Conservation (phyloP, 2,888 invertebrate species). For the Platypus cylindrus region DNA sequence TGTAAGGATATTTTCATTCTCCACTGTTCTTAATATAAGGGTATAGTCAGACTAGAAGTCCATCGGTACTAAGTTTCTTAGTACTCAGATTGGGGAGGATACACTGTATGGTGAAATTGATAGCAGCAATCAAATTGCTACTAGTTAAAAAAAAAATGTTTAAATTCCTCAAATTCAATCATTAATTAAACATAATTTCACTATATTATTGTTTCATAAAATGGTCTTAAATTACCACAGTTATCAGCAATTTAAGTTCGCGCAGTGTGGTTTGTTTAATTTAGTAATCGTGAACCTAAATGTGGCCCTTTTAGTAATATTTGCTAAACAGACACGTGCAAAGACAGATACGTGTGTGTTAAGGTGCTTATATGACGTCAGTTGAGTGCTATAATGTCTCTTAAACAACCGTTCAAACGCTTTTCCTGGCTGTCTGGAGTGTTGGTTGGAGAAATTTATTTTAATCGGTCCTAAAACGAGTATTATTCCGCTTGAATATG, state of each 20-base stretch:
- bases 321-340: conserved; percentile 15
- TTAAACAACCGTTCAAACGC: conserved; percentile 13
- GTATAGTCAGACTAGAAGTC: too few species aligned
- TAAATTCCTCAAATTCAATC: too few species aligned
- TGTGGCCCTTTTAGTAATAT: conserved; percentile 12
- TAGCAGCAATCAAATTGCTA: too few species aligned
- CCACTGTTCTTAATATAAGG: too few species aligned
- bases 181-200: too few species aligned
- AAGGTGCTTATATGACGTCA: conserved; percentile 17
- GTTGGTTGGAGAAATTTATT: conserved; percentile 11
- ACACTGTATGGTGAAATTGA: too few species aligned
- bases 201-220: too few species aligned
- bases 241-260: conserved; percentile 7
- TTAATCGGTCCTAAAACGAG: conserved; percentile 10
- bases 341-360: conserved; percentile 15
- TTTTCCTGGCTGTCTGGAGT: conserved; percentile 6
- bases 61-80: too few species aligned
- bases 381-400: conserved; percentile 9
- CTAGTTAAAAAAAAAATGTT: too few species aligned
- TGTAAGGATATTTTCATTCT: too few species aligned
- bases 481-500: conserved; percentile 11
- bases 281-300: conserved; percentile 11
- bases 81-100: too few species aligned
- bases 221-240: conserved; percentile 1
- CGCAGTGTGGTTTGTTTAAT: conserved; percentile 11